Conservation (phyloP, 1,140 invertebrate genomes). For the Papilio polyxenes region DNA sequence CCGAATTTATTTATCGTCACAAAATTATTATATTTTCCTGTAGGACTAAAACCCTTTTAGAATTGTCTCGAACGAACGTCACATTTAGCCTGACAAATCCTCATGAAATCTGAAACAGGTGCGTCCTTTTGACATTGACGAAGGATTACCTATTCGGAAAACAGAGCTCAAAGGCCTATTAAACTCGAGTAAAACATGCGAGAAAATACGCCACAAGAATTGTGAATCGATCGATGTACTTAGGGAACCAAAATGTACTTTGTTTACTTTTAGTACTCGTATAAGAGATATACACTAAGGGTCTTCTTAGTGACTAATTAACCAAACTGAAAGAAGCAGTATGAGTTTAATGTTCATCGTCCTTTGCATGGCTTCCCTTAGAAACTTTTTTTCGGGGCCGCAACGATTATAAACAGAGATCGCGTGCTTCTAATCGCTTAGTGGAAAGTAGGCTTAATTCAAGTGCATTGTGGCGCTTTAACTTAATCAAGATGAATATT, state of each 20-base stretch:
- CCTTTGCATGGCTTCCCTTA: no score
- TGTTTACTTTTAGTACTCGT: no score
- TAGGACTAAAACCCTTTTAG: slow-evolving; percentile 29
- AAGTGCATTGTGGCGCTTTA: neutral
- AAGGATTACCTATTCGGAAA: slow-evolving; percentile 32
- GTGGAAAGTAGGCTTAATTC: neutral
- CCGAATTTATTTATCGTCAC: neutral
- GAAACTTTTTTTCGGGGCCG: no score
- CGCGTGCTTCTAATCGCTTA: neutral
- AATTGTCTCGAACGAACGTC: slow-evolving; percentile 18
- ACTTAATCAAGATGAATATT: slow-evolving; percentile 4
- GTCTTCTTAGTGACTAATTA: neutral
- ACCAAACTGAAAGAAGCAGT: neutral
- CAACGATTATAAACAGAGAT: neutral
- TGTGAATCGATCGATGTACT: neutral
- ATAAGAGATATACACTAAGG: neutral
- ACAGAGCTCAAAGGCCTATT: slow-evolving; percentile 22
- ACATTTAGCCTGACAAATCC: slow-evolving; percentile 33
- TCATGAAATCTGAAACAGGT: slow-evolving; percentile 37
- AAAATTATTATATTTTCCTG: neutral
- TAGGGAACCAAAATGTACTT: no score
- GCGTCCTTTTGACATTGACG: slow-evolving; percentile 31
- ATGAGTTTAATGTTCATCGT: neutral
- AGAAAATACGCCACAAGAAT: neutral
- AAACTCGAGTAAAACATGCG: slow-evolving; percentile 20